Base-by-base conservation (phyloP, 2,888 invertebrate species). In the Zeuzera pyrina region DNA sequence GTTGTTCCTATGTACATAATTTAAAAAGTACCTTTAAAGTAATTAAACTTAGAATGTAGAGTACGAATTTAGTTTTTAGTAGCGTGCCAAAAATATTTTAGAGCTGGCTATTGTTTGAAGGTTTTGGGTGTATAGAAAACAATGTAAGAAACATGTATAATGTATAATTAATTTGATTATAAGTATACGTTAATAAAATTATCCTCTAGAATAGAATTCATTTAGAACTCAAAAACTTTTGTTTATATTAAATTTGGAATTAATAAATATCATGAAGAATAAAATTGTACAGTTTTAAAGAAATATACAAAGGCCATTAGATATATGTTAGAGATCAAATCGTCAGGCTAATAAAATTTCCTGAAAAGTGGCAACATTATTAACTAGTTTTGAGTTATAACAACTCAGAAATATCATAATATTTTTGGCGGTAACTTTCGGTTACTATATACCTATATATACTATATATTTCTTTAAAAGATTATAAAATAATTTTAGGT, bases 1-100 rank as follows among this genome's bases (percentile, higher is more conserved):
- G 12, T 25, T 63, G 76, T 76, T 76, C 77, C 74, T 76, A 74
- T 68, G 65, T 71, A 69, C 49, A 69, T 66, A 63, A 42, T 48
- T 44, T 52, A 49, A 54, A 53, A 45, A 52, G 43, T 45, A 35
- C 44, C 33, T 37, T 33, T 30, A 30, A 31, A 36, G 25, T 10
- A 32, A 34, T 34, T 34, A 30, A 28, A 31, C 16, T 36, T 55
- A 57, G 48, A 14, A 38, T 47, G 40, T 35, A 47, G 50, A 57
- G 62, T 62, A n/a, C n/a, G 22, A 60, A 63, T 66, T 67, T 73
- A 70, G 66, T 47, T 55, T 55, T 41, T 57, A 63, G 60, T 65
- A 61, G 67, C 47, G 74, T 74, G 76, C 74, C 77, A 74, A 77
- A 76, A 64, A 65, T 57, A 49, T 49, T 52, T 36, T 64, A n/a